Percentiles rank a stretch among this genome's conserved stretches.
Evolutionary conservation across 2,888 invertebrate species (phyloP).

Genomic region (Drosophila tripunctata): DNA sequence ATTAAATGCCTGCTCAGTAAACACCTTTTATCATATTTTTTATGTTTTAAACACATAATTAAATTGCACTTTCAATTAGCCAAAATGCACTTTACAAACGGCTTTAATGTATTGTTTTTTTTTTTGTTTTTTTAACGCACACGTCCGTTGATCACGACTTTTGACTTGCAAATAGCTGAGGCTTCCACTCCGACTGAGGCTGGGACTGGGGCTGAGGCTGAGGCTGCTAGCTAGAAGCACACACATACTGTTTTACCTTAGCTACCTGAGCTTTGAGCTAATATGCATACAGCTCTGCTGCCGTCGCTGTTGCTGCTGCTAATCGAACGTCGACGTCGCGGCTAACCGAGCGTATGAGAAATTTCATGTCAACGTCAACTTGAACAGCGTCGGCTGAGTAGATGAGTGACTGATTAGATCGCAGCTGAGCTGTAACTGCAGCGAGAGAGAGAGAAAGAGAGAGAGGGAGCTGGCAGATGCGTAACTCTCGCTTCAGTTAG

Average conservation of each 20-base stretch:
- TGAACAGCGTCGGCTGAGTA: slow-evolving; percentile 31
- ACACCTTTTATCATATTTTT: slow-evolving; percentile 20
- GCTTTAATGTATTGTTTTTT: too few species aligned
- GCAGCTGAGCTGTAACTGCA: slow-evolving; percentile 47
- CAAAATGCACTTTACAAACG: slow-evolving; percentile 50
- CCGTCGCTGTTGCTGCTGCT: slow-evolving; percentile 24
- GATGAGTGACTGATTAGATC: slow-evolving; percentile 68
- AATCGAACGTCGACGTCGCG: slow-evolving; percentile 66
- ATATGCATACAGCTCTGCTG: slow-evolving; percentile 51
- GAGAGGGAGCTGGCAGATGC: slow-evolving; percentile 29
- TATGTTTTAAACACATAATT: slow-evolving; percentile 5
- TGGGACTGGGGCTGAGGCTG: slow-evolving; percentile 20
- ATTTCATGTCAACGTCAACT: slow-evolving; percentile 58
- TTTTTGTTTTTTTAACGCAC: slow-evolving; percentile 15
- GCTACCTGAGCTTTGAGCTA: slow-evolving; percentile 29
- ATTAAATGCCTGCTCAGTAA: slow-evolving; percentile 1
- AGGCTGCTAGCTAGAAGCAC: slow-evolving; percentile 43
- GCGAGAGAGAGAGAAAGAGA: neutral
- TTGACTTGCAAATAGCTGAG: slow-evolving; percentile 67
- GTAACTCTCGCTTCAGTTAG: slow-evolving; percentile 33
- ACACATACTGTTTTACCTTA: slow-evolving; percentile 14
- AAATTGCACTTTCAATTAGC: slow-evolving; percentile 38
- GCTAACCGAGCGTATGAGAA: slow-evolving; percentile 78
- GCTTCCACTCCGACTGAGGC: slow-evolving; percentile 24
- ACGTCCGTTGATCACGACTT: slow-evolving; percentile 63